A percentile compares a stretch with the other conserved stretches of the same genome.
Evolutionary conservation across 2,888 invertebrate genomes (phyloP).

Genomic region (Eucriotettix oculatus): DNA sequence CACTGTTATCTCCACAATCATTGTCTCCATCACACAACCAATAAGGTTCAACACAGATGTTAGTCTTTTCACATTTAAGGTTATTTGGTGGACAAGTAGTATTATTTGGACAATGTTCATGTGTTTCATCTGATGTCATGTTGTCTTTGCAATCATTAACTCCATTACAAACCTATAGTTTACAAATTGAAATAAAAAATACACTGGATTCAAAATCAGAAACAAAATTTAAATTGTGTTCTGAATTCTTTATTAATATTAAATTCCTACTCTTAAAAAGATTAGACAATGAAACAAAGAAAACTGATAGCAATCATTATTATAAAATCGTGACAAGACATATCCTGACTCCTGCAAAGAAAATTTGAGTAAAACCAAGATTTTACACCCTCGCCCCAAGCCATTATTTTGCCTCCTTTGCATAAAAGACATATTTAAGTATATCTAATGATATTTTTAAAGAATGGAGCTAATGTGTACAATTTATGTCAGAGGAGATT

Average conservation of each 20-base stretch:
- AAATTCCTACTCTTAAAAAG: not conserved
- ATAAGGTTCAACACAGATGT: slow-evolving; percentile 93
- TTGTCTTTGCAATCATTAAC: slow-evolving; percentile 90
- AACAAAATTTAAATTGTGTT: not conserved
- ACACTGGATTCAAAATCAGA: not conserved
- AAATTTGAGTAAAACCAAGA: too few species aligned
- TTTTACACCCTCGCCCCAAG: too few species aligned
- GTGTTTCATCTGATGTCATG: slow-evolving; percentile 78
- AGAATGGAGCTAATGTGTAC: too few species aligned
- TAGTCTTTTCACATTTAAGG: slow-evolving; percentile 83
- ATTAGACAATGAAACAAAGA: not conserved
- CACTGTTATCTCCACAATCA: slow-evolving; percentile 88
- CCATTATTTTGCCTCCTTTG: too few species aligned
- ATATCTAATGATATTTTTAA: too few species aligned
- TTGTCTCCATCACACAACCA: slow-evolving; percentile 97
- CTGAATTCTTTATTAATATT: not conserved
- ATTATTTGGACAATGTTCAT: slow-evolving; percentile 71
- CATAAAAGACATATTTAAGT: too few species aligned
- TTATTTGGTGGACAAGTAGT: slow-evolving; percentile 81
- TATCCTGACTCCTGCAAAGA: too few species aligned
- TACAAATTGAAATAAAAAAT: not conserved
- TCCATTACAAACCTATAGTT: slow-evolving; percentile 58
- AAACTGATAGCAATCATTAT: not conserved
- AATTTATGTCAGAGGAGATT: too few species aligned
- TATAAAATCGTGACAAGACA: too few species aligned